Base-by-base conservation (phyloP, 2,888 invertebrate genomes). In the Maniola hyperantus region DNA sequence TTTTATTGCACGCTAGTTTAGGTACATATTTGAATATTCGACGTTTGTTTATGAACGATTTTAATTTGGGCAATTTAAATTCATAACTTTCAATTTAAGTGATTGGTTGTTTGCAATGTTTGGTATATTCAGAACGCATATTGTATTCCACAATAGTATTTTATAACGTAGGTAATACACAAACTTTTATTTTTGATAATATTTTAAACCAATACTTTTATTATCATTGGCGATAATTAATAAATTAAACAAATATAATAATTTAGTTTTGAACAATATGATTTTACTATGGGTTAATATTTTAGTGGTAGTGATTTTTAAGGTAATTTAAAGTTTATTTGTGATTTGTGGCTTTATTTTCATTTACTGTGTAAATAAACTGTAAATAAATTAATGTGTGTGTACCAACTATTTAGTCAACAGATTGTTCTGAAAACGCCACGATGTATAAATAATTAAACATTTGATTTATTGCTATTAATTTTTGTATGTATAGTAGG, bases 51-150 rank as follows among this genome's bases (percentile, higher is more conserved):
- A n/a, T 50, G 36, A 51, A 66, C 18, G 51, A 42, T 62, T 34
- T 60, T 60, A 59, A 66, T 64, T 39, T 58, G n/a, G 46, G 36
- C 20, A 55, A 60, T 60, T 34, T 18, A 39, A 42, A 54, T 50
- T 50, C 55, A 39, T 50, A 61, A 39, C 48, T 39, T 57, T 62
- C 26, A 55, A 55, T 57, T 55, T 66, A 62, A 42, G 48, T 67
- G 33, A 54, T 60, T 67, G 48, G 50, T 50, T 42, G 51, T 53
- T 26, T 42, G 33, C 59, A 46, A 34, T 46, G 15, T 59, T 46
- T 18, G 48, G 53, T 18, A 55, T 54, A 55, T 54, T 33, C 36
- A 13, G 34, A 46, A 13, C 1, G 34, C 10, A 33, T 42, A 42
- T 57, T 57, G 13, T 26, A 26, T 11, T n/a, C 11, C 39, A 36